Evolutionary conservation across 2,888 invertebrate genomes (phyloP).

Genomic region (Trichopoda pennipes): DNA sequence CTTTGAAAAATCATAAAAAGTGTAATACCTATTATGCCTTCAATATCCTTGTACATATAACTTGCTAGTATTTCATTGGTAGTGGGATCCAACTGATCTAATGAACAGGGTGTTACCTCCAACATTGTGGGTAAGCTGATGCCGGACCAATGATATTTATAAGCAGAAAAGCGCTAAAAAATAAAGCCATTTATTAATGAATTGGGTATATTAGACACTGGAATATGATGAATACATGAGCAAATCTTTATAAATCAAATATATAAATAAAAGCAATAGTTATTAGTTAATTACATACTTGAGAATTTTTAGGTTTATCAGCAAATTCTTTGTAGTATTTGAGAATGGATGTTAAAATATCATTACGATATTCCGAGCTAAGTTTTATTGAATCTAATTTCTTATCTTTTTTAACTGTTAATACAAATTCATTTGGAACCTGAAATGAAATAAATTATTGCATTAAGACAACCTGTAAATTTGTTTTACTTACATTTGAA

Average conservation of each 20-base stretch:
- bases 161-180: slow-evolving; percentile 90
- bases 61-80: slow-evolving; percentile 90
- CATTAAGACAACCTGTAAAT: not conserved
- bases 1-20: slow-evolving; percentile 59
- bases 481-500: slow-evolving; percentile 78
- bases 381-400: slow-evolving; percentile 97
- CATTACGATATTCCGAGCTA: slow-evolving; percentile 96
- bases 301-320: slow-evolving; percentile 89
- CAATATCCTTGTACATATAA: slow-evolving; percentile 93
- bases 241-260: slow-evolving; percentile 26
- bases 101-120: slow-evolving; percentile 94
- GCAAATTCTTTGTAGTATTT: slow-evolving; percentile 89
- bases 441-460: slow-evolving; percentile 34
- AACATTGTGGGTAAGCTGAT: slow-evolving; percentile 92
- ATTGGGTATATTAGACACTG: not conserved
- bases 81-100: slow-evolving; percentile 95
- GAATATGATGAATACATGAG: not conserved
- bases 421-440: slow-evolving; percentile 87
- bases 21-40: slow-evolving; percentile 84
- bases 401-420: slow-evolving; percentile 93
- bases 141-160: slow-evolving; percentile 98
- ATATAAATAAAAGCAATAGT: not conserved
- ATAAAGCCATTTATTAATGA: slow-evolving; percentile 4
- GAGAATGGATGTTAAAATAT: slow-evolving; percentile 95
- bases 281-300: slow-evolving; percentile 83